Base-by-base conservation (phyloP, 64 coral and sea anemone genomes). In the Actinia equina region DNA sequence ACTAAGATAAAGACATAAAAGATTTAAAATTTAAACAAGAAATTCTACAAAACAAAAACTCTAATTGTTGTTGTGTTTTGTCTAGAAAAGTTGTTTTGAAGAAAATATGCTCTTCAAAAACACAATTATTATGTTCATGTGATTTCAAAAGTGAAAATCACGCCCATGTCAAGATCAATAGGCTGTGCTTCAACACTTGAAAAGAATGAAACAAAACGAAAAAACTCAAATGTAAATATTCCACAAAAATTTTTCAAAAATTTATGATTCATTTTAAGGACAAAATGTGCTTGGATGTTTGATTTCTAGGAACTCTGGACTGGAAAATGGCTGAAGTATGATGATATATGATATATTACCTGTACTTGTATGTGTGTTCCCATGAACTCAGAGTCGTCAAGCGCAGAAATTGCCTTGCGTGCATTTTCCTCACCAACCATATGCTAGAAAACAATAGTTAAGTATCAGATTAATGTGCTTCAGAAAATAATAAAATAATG, bases 361-460 rank as follows among this genome's bases (percentile, higher is more conserved):
- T 98, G 95, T 9, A 98, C 95, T 92, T 98, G 95, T 79, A 98
- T 94, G 71, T 98, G 95, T 59, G 92, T 94, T 89, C 92, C 95
- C 84, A 91, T 84, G 64, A 98, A 98, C 77, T 92, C 92, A 2
- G 95, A 88, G 85, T 98, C 95, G 83, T 98, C 95, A 77, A 98
- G 86, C 12, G 76, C 88, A 59, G 87, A 25, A 20, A 94, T 85
- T 18, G 95, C 95, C 5, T 89, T 70, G 53, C 91, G 20, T 12
- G 95, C 95, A 85, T 90, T 86, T 16, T 86, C 91, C 16, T 91
- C 87, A 30, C 93, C 89, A 61, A 92, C 89, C 89, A 92, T 94
- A 85, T 98, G 95, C 95, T 98, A 37, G 13, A 84, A 88, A 77
- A 26, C 62, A 74, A 74, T 30, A 5, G 12, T 8, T 65, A 16